A percentile compares a stretch with the other conserved stretches of the same genome.
Evolutionary conservation across 2,888 invertebrate genomes (phyloP).

Genomic region (Mythimna impura): DNA sequence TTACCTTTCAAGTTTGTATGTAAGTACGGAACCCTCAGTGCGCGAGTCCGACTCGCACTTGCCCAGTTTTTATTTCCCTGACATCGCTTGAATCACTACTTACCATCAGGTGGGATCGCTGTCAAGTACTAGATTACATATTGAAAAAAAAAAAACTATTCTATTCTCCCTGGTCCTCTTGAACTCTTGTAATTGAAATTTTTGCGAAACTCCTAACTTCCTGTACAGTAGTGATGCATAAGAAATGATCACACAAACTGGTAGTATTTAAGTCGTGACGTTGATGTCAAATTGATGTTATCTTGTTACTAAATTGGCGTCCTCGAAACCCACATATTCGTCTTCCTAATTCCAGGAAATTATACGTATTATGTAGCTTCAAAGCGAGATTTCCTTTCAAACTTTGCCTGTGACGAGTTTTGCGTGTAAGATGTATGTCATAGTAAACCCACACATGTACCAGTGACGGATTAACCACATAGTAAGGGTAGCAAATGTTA

Average conservation of each 20-base stretch:
- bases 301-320: slow-evolving; percentile 28
- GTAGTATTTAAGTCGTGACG: slow-evolving; percentile 26
- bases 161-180: not conserved
- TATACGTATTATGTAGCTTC: slow-evolving; percentile 45
- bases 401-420: slow-evolving; percentile 26
- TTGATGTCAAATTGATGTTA: slow-evolving; percentile 38
- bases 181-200: not conserved
- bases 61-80: no score
- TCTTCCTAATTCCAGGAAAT: slow-evolving; percentile 35
- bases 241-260: slow-evolving; percentile 19
- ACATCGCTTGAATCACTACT: no score
- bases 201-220: not conserved
- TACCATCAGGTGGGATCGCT: no score
- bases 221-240: not conserved
- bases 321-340: slow-evolving; percentile 26
- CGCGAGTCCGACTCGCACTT: no score
- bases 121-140: no score
- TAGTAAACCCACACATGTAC: slow-evolving; percentile 2
- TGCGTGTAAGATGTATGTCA: not conserved
- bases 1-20: no score
- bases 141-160: no score
- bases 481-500: no score
- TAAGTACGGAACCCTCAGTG: no score
- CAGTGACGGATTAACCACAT: no score
- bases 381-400: slow-evolving; percentile 27